Base-by-base conservation (phyloP, 2,113 vertebrate genomes). In the Pseudorectes ferrugineus region DNA sequence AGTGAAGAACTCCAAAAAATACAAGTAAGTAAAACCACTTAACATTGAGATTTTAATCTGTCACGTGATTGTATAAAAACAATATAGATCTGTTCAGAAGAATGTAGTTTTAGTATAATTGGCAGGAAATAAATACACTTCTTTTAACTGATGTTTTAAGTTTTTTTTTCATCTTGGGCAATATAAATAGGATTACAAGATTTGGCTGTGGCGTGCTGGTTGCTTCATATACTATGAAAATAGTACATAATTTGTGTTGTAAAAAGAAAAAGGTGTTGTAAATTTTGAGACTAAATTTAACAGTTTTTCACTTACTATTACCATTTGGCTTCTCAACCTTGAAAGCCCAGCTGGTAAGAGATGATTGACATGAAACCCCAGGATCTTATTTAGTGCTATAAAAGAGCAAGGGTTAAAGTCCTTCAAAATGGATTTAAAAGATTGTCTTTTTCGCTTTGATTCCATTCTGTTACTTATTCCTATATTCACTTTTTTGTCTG, bases 21-120 rank as follows among this genome's bases (percentile, higher is more conserved):
- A 95, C 59, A 96, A 92, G 98, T 98, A 98, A 98, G 98, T 98
- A 96, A 97, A 97, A 51, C 3, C 24, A 76, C 11, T 78, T 92
- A 46, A 51, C 16, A n/a, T 2, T 71, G 62, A 85, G 23, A 45
- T 54, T 85, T 80, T 63, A 43, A 10, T 80, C 13, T 80, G 38
- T 76, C 48, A 43, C 20, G 9, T 71, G 12, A 40, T 68, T 81
- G 5, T 71, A 23, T 88, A 16, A 48, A 66, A 62, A 2, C 40
- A 80, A 5, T 31, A 17, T 10, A 54, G 33, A 43, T 49, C 12
- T 77, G 5, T 77, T 88, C 35, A 73, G 61, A 40, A 88, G 12
- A 28, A 18, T 82, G 23, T 20, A 28, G 26, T 46, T 88, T 66
- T 62, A 70, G 38, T 57, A 28, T 59, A 22, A 78, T 58, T 71